Base-by-base conservation (phyloP, 2,888 invertebrate species). In the Tenthredo mesomela region DNA sequence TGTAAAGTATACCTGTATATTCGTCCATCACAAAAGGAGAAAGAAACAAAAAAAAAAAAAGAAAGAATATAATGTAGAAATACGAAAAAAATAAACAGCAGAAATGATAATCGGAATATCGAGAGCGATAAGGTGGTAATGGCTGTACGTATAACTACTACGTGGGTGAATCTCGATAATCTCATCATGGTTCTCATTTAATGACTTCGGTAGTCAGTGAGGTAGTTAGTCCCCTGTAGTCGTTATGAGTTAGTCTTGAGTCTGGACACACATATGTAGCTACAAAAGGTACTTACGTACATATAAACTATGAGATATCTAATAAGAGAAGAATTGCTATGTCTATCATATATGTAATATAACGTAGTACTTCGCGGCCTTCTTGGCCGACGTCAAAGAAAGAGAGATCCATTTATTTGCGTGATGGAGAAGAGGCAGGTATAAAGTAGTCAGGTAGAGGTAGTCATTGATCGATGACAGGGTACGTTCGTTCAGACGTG, bases 111-210 rank as follows among this genome's bases (percentile, higher is more conserved):
- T 67, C 67, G 15, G 29, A 67, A 67, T 33, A 54, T 54, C 54
- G 70, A 37, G 37, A 37, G 33, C 18, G 33, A n/a, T n/a, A 70
- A 70, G 37, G 70, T 37, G 70, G 61, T 61, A 25, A 37, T n/a
- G 15, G 18, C 10, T 47, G 9, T 7, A 75, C 10, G n/a, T 47
- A 29, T 29, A 29, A 29, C 29, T 29, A 47, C 21, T 21, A 25
- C 47, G 75, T 47, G 75, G 75, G 75, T 25, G 75, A 47, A 75
- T 40, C 75, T 67, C 47, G 21, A 82, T 82, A 82, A 82, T 67
- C 82, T 82, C 82, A 47, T 82, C 65, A 33, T n/a, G 47, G 67
- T 50, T 33, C 67, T 70, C 65, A 21, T 67, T 82, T 82, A 82
- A 82, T 82, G 82, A 47, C 67, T 82, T 47, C 67, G 47, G 47